phyloP scores from a whole-genome alignment of 2,797 vertebrate species.

The Coluber constrictor region DNA sequence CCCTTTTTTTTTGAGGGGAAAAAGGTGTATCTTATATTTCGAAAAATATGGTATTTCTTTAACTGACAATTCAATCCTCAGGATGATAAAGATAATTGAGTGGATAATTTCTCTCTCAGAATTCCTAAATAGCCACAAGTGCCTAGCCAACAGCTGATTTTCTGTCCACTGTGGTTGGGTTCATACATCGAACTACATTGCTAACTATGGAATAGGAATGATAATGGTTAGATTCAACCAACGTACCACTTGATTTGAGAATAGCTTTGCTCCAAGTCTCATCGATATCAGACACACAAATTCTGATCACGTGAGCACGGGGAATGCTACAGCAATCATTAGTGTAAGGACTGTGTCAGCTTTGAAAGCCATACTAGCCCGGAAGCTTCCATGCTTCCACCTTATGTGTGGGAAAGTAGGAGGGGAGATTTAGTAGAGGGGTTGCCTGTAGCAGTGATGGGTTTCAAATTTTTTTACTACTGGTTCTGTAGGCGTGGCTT shows the following conservation, averaged over 20 bases:
- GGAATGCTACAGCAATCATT: not conserved
- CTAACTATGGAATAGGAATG: not conserved
- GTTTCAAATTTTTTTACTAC: too few relatives aligned
- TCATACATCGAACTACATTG: not conserved
- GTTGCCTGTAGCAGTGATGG: too few relatives aligned
- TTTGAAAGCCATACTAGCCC: too few relatives aligned
- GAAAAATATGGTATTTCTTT: not conserved
- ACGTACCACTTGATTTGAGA: not conserved
- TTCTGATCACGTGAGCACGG: not conserved
- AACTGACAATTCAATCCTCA: not conserved
- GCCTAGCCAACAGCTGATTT: not conserved
- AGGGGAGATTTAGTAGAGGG: too few relatives aligned
- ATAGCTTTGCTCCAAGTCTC: not conserved
- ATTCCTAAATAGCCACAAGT: not conserved
- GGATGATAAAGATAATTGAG: not conserved
- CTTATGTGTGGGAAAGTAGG: too few relatives aligned
- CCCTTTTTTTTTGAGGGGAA: too few relatives aligned
- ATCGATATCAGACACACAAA: not conserved
- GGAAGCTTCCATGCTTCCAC: too few relatives aligned
- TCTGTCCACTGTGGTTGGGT: not conserved
- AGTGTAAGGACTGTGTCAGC: not conserved
- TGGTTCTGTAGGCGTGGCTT: too few relatives aligned
- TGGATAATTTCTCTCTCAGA: not conserved
- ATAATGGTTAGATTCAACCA: not conserved
- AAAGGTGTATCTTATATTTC: too few relatives aligned